Conservation (phyloP, 2,797 vertebrate genomes). For the Threskiornis aethiopicus region DNA sequence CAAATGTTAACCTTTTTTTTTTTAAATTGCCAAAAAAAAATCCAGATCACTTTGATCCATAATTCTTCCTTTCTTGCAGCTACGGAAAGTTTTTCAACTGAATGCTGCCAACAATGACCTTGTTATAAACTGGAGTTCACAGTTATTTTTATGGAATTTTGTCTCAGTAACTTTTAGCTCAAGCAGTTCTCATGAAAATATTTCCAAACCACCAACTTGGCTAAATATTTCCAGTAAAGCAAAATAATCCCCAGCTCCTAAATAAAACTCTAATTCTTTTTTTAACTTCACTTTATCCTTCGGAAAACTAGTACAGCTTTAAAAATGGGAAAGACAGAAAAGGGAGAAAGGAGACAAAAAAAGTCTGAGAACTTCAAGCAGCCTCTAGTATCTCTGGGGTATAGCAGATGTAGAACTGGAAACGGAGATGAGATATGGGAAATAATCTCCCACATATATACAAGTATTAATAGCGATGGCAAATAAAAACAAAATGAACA, state of each 20-base stretch:
- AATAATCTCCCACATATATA: not conserved
- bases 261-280: conserved; percentile 21
- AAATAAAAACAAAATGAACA: not conserved
- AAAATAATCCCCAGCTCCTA: conserved; percentile 48
- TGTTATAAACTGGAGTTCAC: conserved; percentile 51
- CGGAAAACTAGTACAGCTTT: not conserved
- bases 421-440: not conserved
- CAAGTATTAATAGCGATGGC: not conserved
- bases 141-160: conserved; percentile 71
- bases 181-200: conserved; percentile 68
- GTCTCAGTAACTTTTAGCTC: conserved; percentile 62
- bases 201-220: conserved; percentile 63
- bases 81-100: conserved; percentile 54
- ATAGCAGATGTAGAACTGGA: not conserved
- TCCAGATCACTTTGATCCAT: conserved; percentile 12
- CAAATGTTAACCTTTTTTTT: conserved; percentile 40
- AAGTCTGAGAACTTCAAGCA: not conserved
- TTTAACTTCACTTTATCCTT: conserved; percentile 15
- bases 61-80: conserved; percentile 44
- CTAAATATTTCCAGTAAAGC: conserved; percentile 61
- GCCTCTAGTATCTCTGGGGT: not conserved
- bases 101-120: conserved; percentile 54
- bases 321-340: not conserved
- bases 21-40: not conserved
- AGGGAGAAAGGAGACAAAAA: not conserved